Conservation (phyloP, 2,113 vertebrate genomes). For the Planiliza haematocheilus region DNA sequence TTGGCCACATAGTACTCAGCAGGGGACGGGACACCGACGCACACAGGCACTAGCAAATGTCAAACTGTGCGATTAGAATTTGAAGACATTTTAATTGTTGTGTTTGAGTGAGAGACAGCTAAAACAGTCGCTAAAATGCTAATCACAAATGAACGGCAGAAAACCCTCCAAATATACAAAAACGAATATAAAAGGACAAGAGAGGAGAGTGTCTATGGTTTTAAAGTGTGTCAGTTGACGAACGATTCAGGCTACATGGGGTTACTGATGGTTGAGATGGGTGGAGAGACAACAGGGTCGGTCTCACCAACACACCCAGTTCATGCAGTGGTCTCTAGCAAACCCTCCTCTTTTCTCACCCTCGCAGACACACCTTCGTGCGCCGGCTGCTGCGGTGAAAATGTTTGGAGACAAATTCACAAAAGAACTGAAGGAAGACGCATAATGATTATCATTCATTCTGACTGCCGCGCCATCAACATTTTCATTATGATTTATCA, state of each 20-base stretch:
- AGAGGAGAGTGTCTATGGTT: background rate
- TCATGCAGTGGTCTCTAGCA: constrained; percentile 1
- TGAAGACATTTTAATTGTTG: no score
- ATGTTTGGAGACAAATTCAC: background rate
- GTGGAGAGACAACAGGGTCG: constrained; percentile 24
- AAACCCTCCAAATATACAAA: no score
- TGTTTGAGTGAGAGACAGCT: no score
- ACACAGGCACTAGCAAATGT: background rate
- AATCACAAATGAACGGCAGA: no score
- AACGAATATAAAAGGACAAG: background rate
- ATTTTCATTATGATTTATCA: background rate
- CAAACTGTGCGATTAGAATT: background rate
- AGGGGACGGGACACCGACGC: background rate
- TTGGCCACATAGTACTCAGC: background rate
- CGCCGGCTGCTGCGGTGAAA: background rate
- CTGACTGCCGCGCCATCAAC: background rate
- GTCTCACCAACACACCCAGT: constrained; percentile 6
- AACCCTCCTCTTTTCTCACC: background rate
- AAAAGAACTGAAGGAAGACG: background rate
- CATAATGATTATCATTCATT: background rate
- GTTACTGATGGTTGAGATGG: constrained; percentile 28
- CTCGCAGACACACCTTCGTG: background rate
- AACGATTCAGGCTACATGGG: constrained; percentile 34
- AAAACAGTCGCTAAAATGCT: no score
- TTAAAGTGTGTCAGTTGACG: no score